Evolutionary conservation across 2,113 vertebrate species (phyloP).

Genomic region (Labrus mixtus): DNA sequence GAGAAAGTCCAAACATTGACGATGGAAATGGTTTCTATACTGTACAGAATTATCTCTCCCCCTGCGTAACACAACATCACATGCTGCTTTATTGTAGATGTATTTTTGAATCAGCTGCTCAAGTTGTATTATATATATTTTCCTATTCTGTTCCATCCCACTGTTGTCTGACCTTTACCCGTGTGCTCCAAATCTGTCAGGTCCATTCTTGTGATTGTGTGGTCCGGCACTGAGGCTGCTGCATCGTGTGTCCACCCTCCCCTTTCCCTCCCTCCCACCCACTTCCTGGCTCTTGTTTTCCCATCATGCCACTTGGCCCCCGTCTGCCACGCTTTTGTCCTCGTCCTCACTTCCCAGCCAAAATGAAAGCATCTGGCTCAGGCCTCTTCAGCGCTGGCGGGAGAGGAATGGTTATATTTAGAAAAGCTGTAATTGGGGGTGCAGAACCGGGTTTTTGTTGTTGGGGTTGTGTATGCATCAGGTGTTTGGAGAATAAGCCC

Average conservation of each 20-base stretch:
- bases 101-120: constrained; percentile 46
- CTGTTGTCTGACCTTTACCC: constrained; percentile 44
- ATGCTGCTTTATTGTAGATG: constrained; percentile 29
- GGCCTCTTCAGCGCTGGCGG: constrained; percentile 43
- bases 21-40: not conserved
- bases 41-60: not conserved
- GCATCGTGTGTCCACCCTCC: constrained; percentile 33
- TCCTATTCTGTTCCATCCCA: constrained; percentile 1
- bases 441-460: constrained; percentile 30
- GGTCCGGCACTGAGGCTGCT: constrained; percentile 39
- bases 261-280: constrained; percentile 7
- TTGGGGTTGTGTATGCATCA: not conserved
- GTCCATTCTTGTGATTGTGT: constrained; percentile 44
- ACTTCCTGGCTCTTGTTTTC: constrained; percentile 63
- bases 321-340: constrained; percentile 59
- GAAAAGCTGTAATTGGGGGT: constrained; percentile 50
- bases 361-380: constrained; percentile 64
- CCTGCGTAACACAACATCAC: constrained; percentile 23
- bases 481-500: not conserved
- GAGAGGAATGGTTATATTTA: constrained; percentile 54
- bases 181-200: constrained; percentile 57
- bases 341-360: constrained; percentile 50
- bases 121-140: constrained; percentile 8
- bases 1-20: not conserved
- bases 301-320: constrained; percentile 61